Evolutionary conservation across 2,113 vertebrate genomes (phyloP).

Genomic region (Leuciscus idus): DNA sequence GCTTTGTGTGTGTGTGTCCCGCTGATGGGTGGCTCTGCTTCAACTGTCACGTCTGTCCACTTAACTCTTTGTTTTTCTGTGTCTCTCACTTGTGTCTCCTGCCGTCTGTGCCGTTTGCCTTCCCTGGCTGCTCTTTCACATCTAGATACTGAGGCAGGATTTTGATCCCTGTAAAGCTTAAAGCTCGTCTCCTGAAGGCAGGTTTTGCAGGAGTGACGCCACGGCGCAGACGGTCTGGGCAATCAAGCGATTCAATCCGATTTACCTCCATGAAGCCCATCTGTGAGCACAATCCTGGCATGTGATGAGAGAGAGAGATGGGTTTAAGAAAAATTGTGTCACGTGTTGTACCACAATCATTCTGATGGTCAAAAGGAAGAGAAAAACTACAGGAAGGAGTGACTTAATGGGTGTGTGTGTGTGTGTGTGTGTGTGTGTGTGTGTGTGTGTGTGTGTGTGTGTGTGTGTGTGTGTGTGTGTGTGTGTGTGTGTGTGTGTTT

Average conservation of each 20-base stretch:
- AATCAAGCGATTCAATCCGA: slow-evolving; percentile 35
- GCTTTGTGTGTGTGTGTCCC: slow-evolving; percentile 21
- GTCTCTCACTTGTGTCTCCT: slow-evolving; percentile 27
- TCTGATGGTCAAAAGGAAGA: background rate
- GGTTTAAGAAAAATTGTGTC: slow-evolving; percentile 2
- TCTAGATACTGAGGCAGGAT: slow-evolving; percentile 6
- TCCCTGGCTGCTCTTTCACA: background rate
- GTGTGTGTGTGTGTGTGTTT: too few species aligned
- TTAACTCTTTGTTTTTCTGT: slow-evolving; percentile 30
- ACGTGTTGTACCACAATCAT: background rate
- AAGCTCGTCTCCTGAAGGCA: background rate
- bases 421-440: slow-evolving; percentile 16
- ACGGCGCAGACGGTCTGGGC: slow-evolving; percentile 51
- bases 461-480: too few species aligned
- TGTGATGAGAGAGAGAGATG: slow-evolving; percentile 27
- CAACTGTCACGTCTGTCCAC: background rate
- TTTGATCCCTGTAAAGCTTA: background rate
- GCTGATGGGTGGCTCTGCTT: slow-evolving; percentile 2
- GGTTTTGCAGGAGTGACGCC: background rate
- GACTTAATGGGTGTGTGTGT: background rate
- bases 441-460: background rate
- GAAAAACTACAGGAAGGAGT: too few species aligned
- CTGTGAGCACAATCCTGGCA: slow-evolving; percentile 28
- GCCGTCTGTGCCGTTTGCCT: background rate
- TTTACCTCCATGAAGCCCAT: slow-evolving; percentile 7